phyloP scores from a whole-genome alignment of 2,113 vertebrate genomes.

The Manacus vitellinus region DNA sequence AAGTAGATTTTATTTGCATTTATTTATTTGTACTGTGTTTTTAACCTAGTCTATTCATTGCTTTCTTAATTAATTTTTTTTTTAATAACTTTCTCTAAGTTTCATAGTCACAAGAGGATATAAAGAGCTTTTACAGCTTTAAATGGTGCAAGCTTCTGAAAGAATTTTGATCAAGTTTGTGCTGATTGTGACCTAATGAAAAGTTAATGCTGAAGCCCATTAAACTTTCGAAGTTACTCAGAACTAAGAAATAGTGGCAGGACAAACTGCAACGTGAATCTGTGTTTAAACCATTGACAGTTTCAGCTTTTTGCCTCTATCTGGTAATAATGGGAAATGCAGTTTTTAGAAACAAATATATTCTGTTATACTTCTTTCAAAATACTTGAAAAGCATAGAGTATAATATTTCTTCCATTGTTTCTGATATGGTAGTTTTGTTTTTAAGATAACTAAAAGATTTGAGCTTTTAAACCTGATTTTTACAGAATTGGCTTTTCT shows the following conservation, averaged over 20 bases:
- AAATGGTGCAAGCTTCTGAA: not conserved
- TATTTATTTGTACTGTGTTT: not conserved
- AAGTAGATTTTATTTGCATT: not conserved
- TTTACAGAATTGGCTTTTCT: not conserved
- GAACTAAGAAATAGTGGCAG: not conserved
- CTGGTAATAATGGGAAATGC: not conserved
- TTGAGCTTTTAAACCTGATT: not conserved
- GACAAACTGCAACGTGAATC: not conserved
- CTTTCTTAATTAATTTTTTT: not conserved
- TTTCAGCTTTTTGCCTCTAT: not conserved
- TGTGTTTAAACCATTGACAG: not conserved
- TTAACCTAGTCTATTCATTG: not conserved
- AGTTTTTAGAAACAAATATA: not conserved
- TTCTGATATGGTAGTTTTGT: not conserved
- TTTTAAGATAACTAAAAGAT: not conserved
- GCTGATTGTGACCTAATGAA: not conserved
- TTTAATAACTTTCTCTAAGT: not conserved
- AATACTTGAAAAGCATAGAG: not conserved
- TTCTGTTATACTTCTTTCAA: not conserved
- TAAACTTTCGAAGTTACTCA: not conserved
- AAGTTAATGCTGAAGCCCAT: not conserved
- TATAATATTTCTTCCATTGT: not conserved
- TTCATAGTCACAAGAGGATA: not conserved
- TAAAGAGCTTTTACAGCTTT: not conserved
- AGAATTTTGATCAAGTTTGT: not conserved